These are phyloP conservation scores for Orchesella flavescens DNA, from an alignment of 2,888 invertebrate genomes.

Conservation along the genomic window DNA sequence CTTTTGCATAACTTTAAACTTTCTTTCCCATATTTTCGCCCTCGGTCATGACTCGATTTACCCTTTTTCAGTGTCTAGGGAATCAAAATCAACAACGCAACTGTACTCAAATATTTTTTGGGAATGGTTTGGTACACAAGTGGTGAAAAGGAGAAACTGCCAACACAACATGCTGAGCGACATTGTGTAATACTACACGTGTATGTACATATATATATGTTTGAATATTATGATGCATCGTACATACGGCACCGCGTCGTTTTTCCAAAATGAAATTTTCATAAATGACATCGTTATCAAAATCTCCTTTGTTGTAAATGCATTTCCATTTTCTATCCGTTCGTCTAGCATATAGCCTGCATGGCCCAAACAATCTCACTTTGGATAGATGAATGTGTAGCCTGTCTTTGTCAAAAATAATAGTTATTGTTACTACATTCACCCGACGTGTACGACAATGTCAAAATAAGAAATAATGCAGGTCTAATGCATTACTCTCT, in stretches of 20 bases:
- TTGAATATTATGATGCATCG: neutral
- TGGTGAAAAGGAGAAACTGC: neutral
- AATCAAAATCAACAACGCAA: conserved; percentile 38
- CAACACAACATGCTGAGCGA: conserved; percentile 8
- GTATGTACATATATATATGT: neutral
- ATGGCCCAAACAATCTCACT: neutral
- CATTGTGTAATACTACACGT: neutral
- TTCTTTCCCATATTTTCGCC: conserved; percentile 49
- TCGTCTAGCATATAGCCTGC: neutral
- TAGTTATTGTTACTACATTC: conserved; percentile 1
- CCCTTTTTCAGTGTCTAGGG: conserved; percentile 43
- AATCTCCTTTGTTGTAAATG: conserved; percentile 42
- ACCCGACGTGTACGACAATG: conserved; percentile 8
- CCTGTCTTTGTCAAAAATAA: conserved; percentile 35
- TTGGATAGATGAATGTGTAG: neutral
- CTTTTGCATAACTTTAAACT: conserved; percentile 52
- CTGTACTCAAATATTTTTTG: conserved; percentile 21
- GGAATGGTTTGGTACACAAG: conserved; percentile 11
- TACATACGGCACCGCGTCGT: conserved; percentile 4
- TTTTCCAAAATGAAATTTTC: conserved; percentile 37
- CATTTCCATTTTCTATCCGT: conserved; percentile 32
- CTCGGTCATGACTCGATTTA: conserved; percentile 46
- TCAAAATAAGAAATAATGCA: conserved; percentile 39
- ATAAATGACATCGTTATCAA: conserved; percentile 56
- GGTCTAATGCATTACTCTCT: neutral